Evolutionary conservation across 2,888 invertebrate species (phyloP).

Genomic region (Rapana venosa): DNA sequence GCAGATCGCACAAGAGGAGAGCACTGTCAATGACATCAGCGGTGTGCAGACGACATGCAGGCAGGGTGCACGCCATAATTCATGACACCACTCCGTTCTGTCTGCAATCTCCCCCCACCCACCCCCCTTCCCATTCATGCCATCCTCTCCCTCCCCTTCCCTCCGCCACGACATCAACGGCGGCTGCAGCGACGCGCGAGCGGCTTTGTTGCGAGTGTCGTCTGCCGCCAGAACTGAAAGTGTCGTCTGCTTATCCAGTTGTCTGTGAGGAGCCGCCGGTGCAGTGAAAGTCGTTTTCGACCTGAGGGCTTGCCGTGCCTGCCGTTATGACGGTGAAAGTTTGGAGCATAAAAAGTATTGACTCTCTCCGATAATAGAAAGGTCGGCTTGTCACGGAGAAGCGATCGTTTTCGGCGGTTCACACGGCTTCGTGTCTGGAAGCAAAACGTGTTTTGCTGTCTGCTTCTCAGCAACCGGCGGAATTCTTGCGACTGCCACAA

Average conservation of each 20-base stretch:
- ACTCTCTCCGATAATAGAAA: not conserved
- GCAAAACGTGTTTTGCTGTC: not conserved
- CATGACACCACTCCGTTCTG: not conserved
- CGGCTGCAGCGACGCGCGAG: slow-evolving; percentile 13
- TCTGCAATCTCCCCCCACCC: not conserved
- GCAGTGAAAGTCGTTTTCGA: slow-evolving; percentile 3
- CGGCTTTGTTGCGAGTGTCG: not conserved
- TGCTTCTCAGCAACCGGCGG: not conserved
- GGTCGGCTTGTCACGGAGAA: not conserved
- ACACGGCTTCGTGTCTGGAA: not conserved
- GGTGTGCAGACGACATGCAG: not conserved
- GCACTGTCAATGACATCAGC: not conserved
- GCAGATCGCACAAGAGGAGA: not conserved
- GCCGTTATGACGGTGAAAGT: not conserved
- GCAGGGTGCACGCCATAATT: not conserved
- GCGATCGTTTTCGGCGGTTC: not conserved
- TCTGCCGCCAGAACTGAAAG: slow-evolving; percentile 7
- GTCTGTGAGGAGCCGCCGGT: not conserved
- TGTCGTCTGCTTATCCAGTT: slow-evolving; percentile 2
- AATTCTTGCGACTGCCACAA: not conserved
- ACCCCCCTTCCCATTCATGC: not conserved
- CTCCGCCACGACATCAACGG: not conserved
- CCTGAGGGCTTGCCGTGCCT: not conserved
- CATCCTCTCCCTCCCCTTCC: not conserved
- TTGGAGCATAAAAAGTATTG: not conserved